These are phyloP conservation scores for Drosophila nigrodunni DNA, from an alignment of 1,140 invertebrate species.

Conservation along the genomic window DNA sequence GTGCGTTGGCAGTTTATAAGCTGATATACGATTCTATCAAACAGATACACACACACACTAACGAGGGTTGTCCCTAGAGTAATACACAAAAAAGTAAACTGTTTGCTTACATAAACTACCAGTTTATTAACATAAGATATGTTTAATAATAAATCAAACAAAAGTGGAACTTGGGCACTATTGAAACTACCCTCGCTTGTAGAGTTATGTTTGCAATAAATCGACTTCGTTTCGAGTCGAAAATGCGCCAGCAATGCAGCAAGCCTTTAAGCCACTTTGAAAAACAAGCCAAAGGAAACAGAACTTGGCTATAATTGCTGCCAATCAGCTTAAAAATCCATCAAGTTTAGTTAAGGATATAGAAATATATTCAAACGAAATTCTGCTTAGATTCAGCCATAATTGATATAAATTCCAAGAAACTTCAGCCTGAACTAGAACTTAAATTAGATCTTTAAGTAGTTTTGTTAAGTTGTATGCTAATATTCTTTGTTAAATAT, in stretches of 20 bases:
- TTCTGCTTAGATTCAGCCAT: no score
- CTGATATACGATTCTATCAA: constrained; percentile 20
- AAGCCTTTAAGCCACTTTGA: constrained; percentile 57
- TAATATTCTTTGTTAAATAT: no score
- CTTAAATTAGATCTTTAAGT: no score
- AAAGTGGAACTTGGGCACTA: not conserved
- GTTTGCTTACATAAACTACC: no score
- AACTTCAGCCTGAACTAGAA: no score
- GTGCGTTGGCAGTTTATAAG: constrained; percentile 41
- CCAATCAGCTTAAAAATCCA: not conserved
- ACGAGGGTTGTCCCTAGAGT: constrained; percentile 1
- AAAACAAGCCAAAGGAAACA: constrained; percentile 35
- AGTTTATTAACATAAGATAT: no score
- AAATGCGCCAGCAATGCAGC: constrained; percentile 16
- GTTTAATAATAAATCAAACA: no score
- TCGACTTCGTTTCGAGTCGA: constrained; percentile 33
- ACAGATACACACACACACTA: not conserved
- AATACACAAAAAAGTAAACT: not conserved
- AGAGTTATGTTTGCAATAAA: constrained; percentile 35
- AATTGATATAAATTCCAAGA: no score
- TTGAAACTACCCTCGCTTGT: constrained; percentile 5
- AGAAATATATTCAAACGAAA: no score
- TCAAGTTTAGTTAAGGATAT: not conserved
- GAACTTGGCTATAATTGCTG: not conserved
- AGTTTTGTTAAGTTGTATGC: no score